Evolutionary conservation across 2,797 vertebrate genomes (phyloP).

Genomic region (Sebastes minor): DNA sequence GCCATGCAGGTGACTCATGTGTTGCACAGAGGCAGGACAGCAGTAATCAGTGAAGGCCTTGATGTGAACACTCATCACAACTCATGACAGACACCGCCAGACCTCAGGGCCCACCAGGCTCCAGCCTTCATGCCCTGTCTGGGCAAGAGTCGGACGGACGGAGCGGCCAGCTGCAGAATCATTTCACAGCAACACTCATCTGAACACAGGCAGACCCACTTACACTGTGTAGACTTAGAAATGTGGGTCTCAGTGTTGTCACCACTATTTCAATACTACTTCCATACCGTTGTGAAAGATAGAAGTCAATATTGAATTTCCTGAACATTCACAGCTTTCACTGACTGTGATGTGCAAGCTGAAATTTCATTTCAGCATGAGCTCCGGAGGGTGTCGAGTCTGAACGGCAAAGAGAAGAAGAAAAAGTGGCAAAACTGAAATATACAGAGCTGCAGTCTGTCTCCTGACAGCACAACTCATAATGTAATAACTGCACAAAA

Average conservation of each 20-base stretch:
- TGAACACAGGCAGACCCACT: background rate
- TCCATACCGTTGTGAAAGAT: constrained; percentile 1
- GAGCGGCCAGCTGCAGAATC: background rate
- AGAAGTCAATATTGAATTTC: constrained; percentile 30
- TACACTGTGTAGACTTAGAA: background rate
- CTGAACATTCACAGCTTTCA: background rate
- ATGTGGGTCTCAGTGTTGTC: background rate
- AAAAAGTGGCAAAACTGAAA: background rate
- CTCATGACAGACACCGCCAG: constrained; percentile 18
- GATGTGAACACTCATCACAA: constrained; percentile 49
- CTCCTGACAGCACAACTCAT: background rate
- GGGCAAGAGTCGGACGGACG: background rate
- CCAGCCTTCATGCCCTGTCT: background rate
- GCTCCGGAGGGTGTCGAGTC: constrained; percentile 7
- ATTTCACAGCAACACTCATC: constrained; percentile 2
- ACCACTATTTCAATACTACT: background rate
- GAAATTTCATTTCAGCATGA: constrained; percentile 12
- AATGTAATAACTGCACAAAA: background rate
- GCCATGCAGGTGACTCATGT: constrained; percentile 5
- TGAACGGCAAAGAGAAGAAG: background rate
- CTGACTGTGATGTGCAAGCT: background rate
- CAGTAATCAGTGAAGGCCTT: constrained; percentile 42
- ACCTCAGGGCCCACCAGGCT: background rate
- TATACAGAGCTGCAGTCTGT: background rate
- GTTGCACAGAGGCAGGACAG: background rate